These are phyloP conservation scores for Deroplatys truncata DNA, from an alignment of 2,888 invertebrate genomes.

Conservation along the genomic window DNA sequence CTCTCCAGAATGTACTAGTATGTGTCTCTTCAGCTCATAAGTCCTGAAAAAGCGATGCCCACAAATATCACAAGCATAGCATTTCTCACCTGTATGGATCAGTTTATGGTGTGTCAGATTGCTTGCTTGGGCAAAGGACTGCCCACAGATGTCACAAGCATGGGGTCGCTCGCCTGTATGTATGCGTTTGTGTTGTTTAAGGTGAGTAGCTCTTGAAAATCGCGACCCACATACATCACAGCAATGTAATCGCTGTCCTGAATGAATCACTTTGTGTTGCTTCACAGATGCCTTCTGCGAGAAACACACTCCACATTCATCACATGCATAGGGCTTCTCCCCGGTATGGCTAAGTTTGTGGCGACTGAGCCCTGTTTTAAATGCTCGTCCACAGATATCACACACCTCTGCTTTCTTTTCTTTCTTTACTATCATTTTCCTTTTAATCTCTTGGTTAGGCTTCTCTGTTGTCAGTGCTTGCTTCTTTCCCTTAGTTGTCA, in stretches of 20 bases:
- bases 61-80: background rate
- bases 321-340: background rate
- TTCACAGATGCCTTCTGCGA: background rate
- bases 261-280: background rate
- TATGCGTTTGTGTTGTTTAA: constrained; percentile 79
- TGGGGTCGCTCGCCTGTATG: constrained; percentile 84
- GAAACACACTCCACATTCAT: background rate
- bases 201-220: constrained; percentile 63
- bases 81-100: background rate
- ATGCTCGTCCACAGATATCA: background rate
- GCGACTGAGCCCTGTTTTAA: background rate
- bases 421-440: background rate
- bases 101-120: background rate
- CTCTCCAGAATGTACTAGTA: background rate
- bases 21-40: background rate
- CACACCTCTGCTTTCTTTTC: background rate
- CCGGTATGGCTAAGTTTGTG: background rate
- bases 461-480: background rate
- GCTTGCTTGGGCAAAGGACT: constrained; percentile 70
- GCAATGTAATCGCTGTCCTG: background rate
- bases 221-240: background rate
- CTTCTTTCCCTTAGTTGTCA: background rate
- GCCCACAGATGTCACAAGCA: constrained; percentile 79
- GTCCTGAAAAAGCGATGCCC: background rate
- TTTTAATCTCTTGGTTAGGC: background rate